Conservation (phyloP, 2,113 vertebrate genomes). For the Ceyx cyanopectus region DNA sequence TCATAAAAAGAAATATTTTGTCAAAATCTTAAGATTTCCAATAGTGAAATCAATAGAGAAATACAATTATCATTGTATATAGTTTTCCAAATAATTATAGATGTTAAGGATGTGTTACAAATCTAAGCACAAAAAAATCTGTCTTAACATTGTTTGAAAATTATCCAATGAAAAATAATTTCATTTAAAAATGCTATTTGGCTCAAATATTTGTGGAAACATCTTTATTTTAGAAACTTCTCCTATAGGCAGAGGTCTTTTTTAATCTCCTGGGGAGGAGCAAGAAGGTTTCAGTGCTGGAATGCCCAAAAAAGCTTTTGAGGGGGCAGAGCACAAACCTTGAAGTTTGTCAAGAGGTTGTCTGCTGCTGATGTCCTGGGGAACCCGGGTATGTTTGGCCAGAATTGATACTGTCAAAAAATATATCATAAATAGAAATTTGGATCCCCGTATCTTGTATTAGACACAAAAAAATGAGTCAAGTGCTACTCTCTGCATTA, state of each 20-base stretch:
- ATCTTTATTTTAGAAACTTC: neutral
- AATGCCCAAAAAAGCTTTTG: neutral
- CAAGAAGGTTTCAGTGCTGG: neutral
- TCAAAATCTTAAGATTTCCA: neutral
- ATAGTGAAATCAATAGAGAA: constrained; percentile 21
- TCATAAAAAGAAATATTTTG: neutral
- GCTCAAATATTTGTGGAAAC: neutral
- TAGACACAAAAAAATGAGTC: neutral
- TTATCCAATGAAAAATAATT: neutral
- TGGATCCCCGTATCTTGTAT: accelerated
- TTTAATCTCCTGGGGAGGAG: neutral
- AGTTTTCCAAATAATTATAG: neutral
- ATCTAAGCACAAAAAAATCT: neutral
- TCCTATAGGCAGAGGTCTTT: neutral
- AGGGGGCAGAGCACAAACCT: neutral
- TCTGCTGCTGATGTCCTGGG: neutral
- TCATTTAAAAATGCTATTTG: neutral
- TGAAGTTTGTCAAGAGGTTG: neutral
- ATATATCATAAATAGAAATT: too few relatives aligned
- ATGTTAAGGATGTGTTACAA: neutral
- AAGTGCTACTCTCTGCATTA: neutral
- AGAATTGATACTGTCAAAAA: neutral
- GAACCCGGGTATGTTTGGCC: neutral
- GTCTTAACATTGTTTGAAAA: neutral
- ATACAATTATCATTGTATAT: neutral